These are phyloP conservation scores for Lamellibrachia columna DNA, from an alignment of 2,888 invertebrate species.

Conservation along the genomic window DNA sequence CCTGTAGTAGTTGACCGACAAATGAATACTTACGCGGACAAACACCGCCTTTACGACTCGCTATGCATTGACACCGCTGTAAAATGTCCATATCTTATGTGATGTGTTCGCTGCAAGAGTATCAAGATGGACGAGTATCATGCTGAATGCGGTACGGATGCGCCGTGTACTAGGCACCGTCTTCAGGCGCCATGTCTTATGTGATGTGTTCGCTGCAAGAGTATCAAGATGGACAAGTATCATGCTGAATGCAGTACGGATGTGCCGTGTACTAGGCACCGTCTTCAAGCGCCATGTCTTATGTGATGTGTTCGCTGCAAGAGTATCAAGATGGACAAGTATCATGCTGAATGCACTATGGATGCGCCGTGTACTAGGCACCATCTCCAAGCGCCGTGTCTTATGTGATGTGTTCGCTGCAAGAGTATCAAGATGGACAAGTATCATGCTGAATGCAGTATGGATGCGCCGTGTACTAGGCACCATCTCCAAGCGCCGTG, in stretches of 20 bases:
- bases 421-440: background rate
- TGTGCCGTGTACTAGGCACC: too few species aligned
- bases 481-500: background rate
- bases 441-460: background rate
- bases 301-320: background rate
- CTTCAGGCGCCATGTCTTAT: background rate
- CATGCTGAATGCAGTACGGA: background rate
- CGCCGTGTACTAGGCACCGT: too few species aligned
- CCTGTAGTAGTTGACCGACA: background rate
- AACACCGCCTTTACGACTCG: background rate
- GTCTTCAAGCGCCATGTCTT: background rate
- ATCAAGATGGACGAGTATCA: background rate
- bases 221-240: background rate
- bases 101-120: background rate
- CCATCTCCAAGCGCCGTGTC: background rate
- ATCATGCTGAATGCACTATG: background rate
- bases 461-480: too few species aligned
- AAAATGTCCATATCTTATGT: background rate
- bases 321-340: background rate
- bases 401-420: background rate
- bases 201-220: background rate
- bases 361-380: too few species aligned
- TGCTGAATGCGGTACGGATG: background rate
- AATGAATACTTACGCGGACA: background rate
- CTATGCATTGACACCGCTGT: background rate